Conservation (phyloP, 2,888 invertebrate genomes). For the Amphipyra berbera region DNA sequence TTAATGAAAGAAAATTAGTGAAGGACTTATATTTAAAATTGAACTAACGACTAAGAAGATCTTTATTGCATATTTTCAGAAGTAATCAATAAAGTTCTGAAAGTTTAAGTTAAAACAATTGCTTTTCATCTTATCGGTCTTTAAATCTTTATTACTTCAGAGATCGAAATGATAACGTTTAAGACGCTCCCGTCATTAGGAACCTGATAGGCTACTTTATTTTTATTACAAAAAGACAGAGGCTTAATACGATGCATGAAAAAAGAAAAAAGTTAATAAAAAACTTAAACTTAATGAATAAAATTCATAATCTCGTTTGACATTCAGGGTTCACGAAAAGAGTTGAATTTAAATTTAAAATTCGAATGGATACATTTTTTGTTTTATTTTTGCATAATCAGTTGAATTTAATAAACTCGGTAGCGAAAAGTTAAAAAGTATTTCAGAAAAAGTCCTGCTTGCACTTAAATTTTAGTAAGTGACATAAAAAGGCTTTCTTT, state of each 20-base stretch:
- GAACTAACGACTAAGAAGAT: background rate
- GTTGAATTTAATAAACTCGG: background rate
- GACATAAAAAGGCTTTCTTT: background rate
- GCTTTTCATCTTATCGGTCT: conserved; percentile 46
- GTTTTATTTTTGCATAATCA: background rate
- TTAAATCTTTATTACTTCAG: conserved; percentile 57
- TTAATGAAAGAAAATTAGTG: too few relatives aligned
- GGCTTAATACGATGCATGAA: conserved; percentile 14
- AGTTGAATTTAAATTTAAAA: background rate
- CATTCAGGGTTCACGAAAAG: background rate
- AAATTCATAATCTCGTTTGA: background rate
- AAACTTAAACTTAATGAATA: background rate
- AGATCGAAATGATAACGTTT: conserved; percentile 57
- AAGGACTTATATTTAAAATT: background rate
- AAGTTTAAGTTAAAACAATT: conserved; percentile 55
- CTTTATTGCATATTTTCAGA: conserved; percentile 8
- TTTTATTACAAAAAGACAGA: conserved; percentile 39
- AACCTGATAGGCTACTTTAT: conserved; percentile 50
- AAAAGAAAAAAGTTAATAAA: conserved; percentile 11
- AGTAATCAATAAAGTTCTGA: conserved; percentile 46
- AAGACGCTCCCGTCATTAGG: conserved; percentile 50
- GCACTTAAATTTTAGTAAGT: too few relatives aligned
- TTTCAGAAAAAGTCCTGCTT: too few relatives aligned
- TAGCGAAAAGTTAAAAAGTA: background rate
- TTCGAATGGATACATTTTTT: background rate